Evolutionary conservation across 2,888 invertebrate genomes (phyloP), one percentile per base, ranked within the genome.

Genomic region (Serripes groenlandicus): DNA sequence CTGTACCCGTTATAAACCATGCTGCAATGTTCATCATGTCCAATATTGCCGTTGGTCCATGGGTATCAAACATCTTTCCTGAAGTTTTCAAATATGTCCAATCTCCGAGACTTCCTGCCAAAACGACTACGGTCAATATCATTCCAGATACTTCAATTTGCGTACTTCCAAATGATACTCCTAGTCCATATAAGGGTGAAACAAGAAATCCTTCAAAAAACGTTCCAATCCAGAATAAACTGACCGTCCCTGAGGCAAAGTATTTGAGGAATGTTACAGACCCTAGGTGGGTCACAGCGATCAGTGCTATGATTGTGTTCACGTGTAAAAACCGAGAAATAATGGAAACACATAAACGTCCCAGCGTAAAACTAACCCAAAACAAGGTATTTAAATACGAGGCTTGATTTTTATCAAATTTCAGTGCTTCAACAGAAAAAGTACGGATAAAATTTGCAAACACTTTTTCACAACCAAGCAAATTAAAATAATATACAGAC

Each of bases 401-500:
- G 0, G 81, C 78, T 23, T 78, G 66, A 9, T 62, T 26, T 52
- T 75, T 81, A 26, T 32, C 56, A n/a, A 84, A 71, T 23, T 84
- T 70, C 26, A 81, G 78, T 18, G 71, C 75, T n/a, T 84, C 84
- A 5, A 84, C 78, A 9, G 84, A 80, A 66, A 84, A 77, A 11
- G 84, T 73, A 54, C 84, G 37, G 5, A 81, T 64, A 52, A 84
- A 84, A 26, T 54, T 78, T 37, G 60, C 78, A 52, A 72, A 78
- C 3, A 72, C 60, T 35, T 78, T 71, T 72, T 84, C 81, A 5
- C 81, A 78, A 21, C 84, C 84, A 7, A 84, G 30, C 11, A 78
- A 26, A 54, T 72, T 75, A 26, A 78, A 75, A 32, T 73, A 81
- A 74, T 78, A 84, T 4, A 81, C 28, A 34, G 54, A 70, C 23